These are phyloP conservation scores for Ctenopoma multispine DNA, from an alignment of 2,797 vertebrate species.

Conservation along the genomic window DNA sequence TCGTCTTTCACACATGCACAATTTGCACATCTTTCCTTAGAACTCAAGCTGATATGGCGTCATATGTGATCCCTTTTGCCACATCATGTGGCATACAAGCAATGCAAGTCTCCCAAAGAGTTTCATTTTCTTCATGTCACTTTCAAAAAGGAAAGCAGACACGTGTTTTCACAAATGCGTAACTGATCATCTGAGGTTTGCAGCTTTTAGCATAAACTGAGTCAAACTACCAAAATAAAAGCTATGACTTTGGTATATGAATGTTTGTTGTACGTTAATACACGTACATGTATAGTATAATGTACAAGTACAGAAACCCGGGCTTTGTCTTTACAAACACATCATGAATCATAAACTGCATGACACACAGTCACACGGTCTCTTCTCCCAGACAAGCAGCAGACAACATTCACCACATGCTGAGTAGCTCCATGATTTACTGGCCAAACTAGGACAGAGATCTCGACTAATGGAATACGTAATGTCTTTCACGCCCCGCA, in stretches of 20 bases:
- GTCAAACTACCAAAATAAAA: neutral
- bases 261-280: neutral
- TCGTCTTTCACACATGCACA: no score
- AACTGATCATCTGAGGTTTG: no score
- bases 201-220: no score
- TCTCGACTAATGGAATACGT: conserved; percentile 57
- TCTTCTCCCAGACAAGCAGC: conserved; percentile 11
- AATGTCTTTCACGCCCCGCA: conserved; percentile 52
- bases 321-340: conserved; percentile 7
- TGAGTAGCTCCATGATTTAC: conserved; percentile 45
- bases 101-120: no score
- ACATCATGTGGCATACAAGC: no score
- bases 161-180: no score
- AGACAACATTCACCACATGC: conserved; percentile 6
- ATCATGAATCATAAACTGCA: conserved; percentile 28
- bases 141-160: no score
- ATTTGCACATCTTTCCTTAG: no score
- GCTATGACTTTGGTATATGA: neutral
- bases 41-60: no score
- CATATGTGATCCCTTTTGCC: no score
- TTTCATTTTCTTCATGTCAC: no score
- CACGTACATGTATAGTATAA: neutral
- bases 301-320: neutral
- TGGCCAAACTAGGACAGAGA: conserved; percentile 28
- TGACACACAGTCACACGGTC: neutral